phyloP scores from a whole-genome alignment of 2,113 vertebrate species.

The Petromus typicus region DNA sequence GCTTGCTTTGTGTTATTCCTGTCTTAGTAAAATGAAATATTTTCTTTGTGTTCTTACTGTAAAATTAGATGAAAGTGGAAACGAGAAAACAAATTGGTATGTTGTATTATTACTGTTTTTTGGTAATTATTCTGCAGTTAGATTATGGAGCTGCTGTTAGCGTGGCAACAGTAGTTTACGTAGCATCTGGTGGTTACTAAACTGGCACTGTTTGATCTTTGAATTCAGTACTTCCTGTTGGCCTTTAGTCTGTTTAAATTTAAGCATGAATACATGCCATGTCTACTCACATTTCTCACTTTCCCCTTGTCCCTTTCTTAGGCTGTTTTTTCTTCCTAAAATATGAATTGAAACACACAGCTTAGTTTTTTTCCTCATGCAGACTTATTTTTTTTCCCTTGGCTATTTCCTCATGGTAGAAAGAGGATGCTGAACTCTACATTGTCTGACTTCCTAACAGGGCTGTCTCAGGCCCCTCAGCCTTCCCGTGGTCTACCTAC shows the following conservation, averaged over 20 bases:
- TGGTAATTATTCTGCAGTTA: not conserved
- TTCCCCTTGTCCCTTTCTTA: not conserved
- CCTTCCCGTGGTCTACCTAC: not conserved
- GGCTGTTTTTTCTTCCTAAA: not conserved
- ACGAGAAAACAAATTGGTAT: not conserved
- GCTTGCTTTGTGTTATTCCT: not conserved
- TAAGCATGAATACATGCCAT: not conserved
- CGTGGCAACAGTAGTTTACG: not conserved
- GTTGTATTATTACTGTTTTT: not conserved
- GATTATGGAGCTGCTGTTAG: not conserved
- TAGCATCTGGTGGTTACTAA: not conserved
- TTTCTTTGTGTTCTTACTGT: not conserved
- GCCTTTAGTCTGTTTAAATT: not conserved
- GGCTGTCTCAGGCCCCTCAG: accelerated
- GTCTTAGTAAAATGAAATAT: not conserved
- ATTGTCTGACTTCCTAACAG: not conserved
- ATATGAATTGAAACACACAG: not conserved
- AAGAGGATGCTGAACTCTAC: not conserved
- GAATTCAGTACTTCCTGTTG: not conserved
- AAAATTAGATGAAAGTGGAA: not conserved
- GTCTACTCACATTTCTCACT: not conserved
- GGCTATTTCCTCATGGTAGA: not conserved
- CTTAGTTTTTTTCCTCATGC: not conserved
- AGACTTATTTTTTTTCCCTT: not conserved
- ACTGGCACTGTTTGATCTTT: not conserved